Conservation (phyloP, 1,140 invertebrate species). For the Coenobita brevimanus region DNA sequence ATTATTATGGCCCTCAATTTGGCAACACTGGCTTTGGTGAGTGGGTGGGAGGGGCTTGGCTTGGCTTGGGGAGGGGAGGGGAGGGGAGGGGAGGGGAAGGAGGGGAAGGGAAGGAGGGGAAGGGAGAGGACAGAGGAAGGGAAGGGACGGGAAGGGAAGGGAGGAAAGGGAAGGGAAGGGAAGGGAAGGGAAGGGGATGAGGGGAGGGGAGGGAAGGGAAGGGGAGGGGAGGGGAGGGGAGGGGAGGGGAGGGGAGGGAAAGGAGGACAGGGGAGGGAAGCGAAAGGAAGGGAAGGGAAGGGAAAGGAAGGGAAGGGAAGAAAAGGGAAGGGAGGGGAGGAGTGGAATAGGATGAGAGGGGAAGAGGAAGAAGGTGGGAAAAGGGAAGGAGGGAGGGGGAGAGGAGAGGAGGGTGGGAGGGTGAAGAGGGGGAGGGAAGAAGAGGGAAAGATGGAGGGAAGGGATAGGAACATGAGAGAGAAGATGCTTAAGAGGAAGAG, state of each 20-base stretch:
- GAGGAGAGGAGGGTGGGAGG: too few relatives aligned
- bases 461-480: background rate
- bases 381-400: background rate
- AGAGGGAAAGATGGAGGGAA: background rate
- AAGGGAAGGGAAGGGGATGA: background rate
- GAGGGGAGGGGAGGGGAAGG: conserved; percentile 2
- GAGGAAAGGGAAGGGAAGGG: background rate
- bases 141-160: background rate
- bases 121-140: background rate
- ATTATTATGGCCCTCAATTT: too few relatives aligned
- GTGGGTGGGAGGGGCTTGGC: background rate
- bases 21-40: too few relatives aligned
- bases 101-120: background rate
- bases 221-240: background rate
- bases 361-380: background rate
- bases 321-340: background rate
- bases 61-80: background rate
- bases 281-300: background rate
- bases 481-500: background rate
- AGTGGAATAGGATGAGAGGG: background rate
- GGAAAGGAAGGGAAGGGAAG: background rate
- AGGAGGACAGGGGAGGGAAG: background rate
- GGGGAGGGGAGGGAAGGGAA: background rate
- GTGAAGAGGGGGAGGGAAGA: background rate
- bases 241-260: background rate